Base-by-base conservation (phyloP, 2,797 vertebrate species). In the Myripristis jacobus region DNA sequence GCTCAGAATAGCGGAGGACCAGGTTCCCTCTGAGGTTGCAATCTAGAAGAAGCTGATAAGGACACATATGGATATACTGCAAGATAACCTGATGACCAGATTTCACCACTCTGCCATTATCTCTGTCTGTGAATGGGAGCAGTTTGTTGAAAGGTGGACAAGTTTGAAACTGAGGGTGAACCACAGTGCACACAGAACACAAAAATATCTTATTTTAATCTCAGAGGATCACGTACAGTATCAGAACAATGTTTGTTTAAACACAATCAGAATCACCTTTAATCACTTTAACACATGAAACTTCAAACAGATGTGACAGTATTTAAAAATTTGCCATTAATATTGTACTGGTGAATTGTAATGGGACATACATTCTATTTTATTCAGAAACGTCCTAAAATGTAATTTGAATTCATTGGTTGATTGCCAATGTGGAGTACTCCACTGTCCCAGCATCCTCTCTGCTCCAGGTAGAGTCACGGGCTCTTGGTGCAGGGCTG, bases 361-460 rank as follows among this genome's bases (percentile, higher is more conserved):
- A 57, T 34, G 0, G 0, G 3, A 22, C 19, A 7, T 3, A 54
- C 13, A 24, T 54, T 19, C 11, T 25, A 21, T 24, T 21, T 47
- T 47, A 19, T 47, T 46, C 24, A 29, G 0, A 48, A 31, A 24
- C 8, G 7, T 44, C 18, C n/a, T 22, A 8, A 18, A 31, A 16
- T 8, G 22, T 43, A 16, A 36, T 10, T 19, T 18, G 24, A 44
- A 51, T 58, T 88, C 41, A 85, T 27, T 55, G 65, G 27, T 85
- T 69, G 51, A 82, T 38, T 5, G 90, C 86, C 68, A 95, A 54
- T 1, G 72, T 91, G 54, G 92, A 91, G 64, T 95, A 95, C 75
- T 92, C 93, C 65, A 93, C 93, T 25, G 21, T 81, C 60, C 86
- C 91, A 73, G 77, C 62, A 38, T 41, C 53, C 55, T 85, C 79